Conservation (phyloP, 2,113 vertebrate species). For the Ascaphus truei region DNA sequence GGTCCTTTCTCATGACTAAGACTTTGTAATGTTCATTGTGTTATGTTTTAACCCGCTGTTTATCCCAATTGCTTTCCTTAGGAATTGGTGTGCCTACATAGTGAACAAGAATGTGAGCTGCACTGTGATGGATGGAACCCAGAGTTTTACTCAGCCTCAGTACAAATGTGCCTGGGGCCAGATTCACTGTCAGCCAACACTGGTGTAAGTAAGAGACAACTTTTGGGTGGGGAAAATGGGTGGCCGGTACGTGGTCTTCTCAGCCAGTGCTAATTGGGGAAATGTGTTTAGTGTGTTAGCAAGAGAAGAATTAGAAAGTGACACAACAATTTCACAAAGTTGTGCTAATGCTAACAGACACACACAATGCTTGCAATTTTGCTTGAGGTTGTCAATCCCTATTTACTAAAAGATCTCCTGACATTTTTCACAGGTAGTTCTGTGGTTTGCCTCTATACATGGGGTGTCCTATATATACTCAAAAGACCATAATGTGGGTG, state of each 20-base stretch:
- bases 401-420: too few relatives aligned
- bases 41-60: not conserved
- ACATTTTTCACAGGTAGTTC: too few relatives aligned
- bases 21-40: not conserved
- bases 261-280: not conserved
- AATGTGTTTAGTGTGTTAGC: not conserved
- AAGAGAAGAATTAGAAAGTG: not conserved
- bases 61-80: constrained; percentile 42
- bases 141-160: constrained; percentile 80
- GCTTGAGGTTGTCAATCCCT: too few relatives aligned
- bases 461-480: too few relatives aligned
- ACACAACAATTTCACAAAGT: not conserved
- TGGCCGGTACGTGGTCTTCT: not conserved
- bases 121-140: constrained; percentile 77
- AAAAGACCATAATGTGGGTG: too few relatives aligned
- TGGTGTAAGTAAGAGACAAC: constrained; percentile 58
- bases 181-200: constrained; percentile 69
- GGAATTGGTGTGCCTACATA: constrained; percentile 94
- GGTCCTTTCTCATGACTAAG: not conserved
- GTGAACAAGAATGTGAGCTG: constrained; percentile 91
- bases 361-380: too few relatives aligned
- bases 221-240: not conserved
- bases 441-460: too few relatives aligned
- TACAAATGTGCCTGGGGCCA: constrained; percentile 73
- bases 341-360: too few relatives aligned